Evolutionary conservation across 2,797 vertebrate genomes (phyloP).

Genomic region (Sebastolobus alascanus): DNA sequence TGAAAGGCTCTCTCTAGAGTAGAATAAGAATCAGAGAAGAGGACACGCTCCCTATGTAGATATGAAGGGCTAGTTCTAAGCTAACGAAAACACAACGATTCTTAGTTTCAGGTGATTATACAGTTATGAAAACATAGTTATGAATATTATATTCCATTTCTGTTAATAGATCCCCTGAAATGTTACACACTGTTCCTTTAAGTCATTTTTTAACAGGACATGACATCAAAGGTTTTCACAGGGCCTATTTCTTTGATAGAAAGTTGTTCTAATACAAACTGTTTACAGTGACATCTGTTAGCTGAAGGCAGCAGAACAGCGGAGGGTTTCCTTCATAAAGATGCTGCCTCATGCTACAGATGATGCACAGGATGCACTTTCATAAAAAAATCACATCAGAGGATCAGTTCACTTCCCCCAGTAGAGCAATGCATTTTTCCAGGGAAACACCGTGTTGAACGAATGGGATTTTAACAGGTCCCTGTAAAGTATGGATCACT

Average conservation of each 20-base stretch:
- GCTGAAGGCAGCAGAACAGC: neutral
- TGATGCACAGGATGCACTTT: conserved; percentile 12
- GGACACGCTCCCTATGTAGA: too few species aligned
- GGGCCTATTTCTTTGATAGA: neutral
- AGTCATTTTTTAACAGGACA: neutral
- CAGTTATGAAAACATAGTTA: too few species aligned
- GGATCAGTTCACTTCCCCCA: conserved; percentile 27
- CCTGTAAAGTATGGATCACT: conserved; percentile 56
- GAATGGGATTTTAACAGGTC: conserved; percentile 62
- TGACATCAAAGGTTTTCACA: neutral
- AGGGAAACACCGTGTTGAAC: conserved; percentile 29
- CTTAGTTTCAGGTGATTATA: too few species aligned
- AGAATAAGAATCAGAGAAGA: too few species aligned
- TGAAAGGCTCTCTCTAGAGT: too few species aligned
- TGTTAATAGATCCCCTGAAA: too few species aligned
- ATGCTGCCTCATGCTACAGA: neutral
- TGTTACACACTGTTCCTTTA: neutral
- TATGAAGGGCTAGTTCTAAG: too few species aligned
- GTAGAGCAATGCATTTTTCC: conserved; percentile 27
- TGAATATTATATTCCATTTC: too few species aligned
- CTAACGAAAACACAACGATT: too few species aligned
- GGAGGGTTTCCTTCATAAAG: neutral
- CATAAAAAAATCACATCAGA: conserved; percentile 9
- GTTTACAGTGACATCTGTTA: neutral
- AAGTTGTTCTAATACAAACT: neutral